These are phyloP conservation scores for Drosophila sulfurigaster DNA, from an alignment of 1,140 invertebrate species.

Conservation along the genomic window DNA sequence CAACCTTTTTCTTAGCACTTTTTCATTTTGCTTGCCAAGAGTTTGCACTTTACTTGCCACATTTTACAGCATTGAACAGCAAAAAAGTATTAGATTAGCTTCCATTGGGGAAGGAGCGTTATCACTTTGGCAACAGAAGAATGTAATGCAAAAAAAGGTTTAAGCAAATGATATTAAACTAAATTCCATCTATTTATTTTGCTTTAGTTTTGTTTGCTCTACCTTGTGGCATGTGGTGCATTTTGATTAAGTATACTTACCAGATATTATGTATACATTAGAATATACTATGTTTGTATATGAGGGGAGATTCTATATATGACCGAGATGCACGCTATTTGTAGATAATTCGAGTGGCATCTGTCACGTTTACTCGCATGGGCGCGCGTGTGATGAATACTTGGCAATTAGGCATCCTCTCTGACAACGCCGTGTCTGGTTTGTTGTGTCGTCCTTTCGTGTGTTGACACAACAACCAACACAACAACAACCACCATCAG, in stretches of 20 bases:
- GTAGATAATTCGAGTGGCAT: constrained; percentile 58
- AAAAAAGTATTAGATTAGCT: constrained; percentile 62
- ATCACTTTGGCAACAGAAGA: constrained; percentile 31
- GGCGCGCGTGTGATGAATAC: constrained; percentile 79
- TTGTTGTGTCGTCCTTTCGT: constrained; percentile 40
- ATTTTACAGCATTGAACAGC: constrained; percentile 48
- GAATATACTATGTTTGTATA: background rate
- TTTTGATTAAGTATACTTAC: constrained; percentile 47
- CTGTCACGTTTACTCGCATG: constrained; percentile 77
- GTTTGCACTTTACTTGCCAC: constrained; percentile 33
- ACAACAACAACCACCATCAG: constrained; percentile 32
- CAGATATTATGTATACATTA: constrained; percentile 8
- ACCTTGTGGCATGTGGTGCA: constrained; percentile 21
- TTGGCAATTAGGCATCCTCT: constrained; percentile 65
- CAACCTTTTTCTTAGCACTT: constrained; percentile 35
- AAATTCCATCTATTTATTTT: constrained; percentile 23
- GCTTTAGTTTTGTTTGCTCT: constrained; percentile 3
- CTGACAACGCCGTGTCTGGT: background rate
- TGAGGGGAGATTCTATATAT: constrained; percentile 7
- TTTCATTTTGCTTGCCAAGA: constrained; percentile 45
- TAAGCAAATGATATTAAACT: constrained; percentile 4
- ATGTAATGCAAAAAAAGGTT: constrained; percentile 8
- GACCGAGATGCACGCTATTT: constrained; percentile 17
- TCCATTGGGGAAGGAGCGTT: constrained; percentile 36
- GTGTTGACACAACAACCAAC: constrained; percentile 62